phyloP scores from a whole-genome alignment of 2,888 invertebrate species.

The Punctoribates punctum region DNA sequence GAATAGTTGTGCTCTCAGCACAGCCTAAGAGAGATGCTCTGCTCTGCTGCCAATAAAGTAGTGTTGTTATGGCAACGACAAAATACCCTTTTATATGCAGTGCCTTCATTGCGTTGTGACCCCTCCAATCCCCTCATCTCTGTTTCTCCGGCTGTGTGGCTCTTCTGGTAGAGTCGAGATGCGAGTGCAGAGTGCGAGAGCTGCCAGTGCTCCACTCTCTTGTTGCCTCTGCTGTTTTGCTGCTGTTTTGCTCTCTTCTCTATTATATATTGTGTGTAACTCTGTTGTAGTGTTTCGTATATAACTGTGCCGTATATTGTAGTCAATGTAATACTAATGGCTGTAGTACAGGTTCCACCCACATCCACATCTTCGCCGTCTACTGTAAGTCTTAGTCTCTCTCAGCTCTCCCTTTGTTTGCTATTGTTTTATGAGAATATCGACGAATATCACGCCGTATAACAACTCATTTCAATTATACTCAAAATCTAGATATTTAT shows the following conservation, averaged over 20 bases:
- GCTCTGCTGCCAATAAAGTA: not conserved
- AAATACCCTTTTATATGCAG: slow-evolving; percentile 11
- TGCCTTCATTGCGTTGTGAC: not conserved
- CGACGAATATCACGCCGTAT: slow-evolving; percentile 14
- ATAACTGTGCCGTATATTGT: not conserved
- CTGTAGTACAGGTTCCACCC: slow-evolving; percentile 19
- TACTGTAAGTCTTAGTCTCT: slow-evolving; percentile 3
- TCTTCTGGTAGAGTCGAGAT: not conserved
- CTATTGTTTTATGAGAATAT: too few relatives aligned
- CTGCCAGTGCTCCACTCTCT: not conserved
- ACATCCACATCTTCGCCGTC: not conserved
- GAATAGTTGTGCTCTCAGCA: not conserved
- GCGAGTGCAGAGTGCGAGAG: slow-evolving; percentile 8
- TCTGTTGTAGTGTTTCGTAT: not conserved
- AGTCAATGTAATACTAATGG: slow-evolving; percentile 26
- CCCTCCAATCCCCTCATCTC: not conserved
- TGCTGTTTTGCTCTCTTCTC: not conserved
- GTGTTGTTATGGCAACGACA: not conserved
- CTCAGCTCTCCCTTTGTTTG: not conserved
- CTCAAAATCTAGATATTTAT: not conserved
- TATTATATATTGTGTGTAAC: slow-evolving; percentile 21
- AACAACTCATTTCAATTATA: not conserved
- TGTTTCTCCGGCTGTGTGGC: not conserved
- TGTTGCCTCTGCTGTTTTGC: slow-evolving; percentile 4
- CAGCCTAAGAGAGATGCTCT: slow-evolving; percentile 4